These are phyloP conservation scores for Thamnophis elegans DNA, from an alignment of 2,797 vertebrate species.

Conservation along the genomic window DNA sequence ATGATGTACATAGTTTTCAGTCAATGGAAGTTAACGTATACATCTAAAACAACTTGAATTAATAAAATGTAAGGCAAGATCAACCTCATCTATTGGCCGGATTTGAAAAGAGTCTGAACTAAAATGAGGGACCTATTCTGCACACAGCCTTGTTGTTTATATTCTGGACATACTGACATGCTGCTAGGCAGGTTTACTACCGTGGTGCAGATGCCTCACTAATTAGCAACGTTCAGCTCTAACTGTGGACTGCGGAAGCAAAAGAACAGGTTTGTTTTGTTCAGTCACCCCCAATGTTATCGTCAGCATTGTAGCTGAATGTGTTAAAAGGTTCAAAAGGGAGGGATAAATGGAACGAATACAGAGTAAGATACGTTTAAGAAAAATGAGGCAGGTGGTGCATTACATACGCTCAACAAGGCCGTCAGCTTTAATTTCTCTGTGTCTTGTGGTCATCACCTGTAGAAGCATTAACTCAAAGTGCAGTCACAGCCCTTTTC, in stretches of 20 bases:
- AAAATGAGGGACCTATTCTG: not conserved
- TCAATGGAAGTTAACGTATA: not conserved
- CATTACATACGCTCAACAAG: constrained; percentile 58
- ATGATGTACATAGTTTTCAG: not conserved
- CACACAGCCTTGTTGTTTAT: not conserved
- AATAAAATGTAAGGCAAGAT: not conserved
- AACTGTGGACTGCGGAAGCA: not conserved
- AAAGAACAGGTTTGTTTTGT: constrained; percentile 6
- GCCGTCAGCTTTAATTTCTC: constrained; percentile 47
- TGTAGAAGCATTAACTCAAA: constrained; percentile 61
- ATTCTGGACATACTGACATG: not conserved
- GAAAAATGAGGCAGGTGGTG: constrained; percentile 36
- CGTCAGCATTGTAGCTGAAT: constrained; percentile 13
- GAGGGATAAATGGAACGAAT: constrained; percentile 34
- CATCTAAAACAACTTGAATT: not conserved
- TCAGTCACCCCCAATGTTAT: not conserved
- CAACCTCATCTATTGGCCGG: not conserved
- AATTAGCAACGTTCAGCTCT: constrained; percentile 17
- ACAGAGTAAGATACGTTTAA: constrained; percentile 18
- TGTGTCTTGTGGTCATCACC: constrained; percentile 59
- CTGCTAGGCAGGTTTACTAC: not conserved
- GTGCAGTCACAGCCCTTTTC: constrained; percentile 48
- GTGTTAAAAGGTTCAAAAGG: constrained; percentile 1
- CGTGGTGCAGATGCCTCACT: no score
- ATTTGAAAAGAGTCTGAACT: not conserved